Conservation (phyloP, 1,140 invertebrate species). For the Solenopsis invicta region DNA sequence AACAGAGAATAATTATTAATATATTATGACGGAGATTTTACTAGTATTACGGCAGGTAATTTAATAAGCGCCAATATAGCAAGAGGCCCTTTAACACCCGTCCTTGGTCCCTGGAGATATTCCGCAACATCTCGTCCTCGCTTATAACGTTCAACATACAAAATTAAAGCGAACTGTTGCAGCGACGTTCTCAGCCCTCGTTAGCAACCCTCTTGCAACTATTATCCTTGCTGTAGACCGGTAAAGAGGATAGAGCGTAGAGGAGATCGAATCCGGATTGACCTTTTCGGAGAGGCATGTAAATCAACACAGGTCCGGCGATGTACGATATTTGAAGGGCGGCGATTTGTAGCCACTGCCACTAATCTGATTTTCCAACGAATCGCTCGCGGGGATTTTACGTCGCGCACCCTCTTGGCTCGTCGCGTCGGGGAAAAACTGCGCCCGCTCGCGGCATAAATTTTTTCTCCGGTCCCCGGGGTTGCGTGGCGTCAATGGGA, state of each 20-base stretch:
- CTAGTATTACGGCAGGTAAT: conserved; percentile 13
- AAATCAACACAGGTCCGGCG: not conserved
- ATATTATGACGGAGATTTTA: not conserved
- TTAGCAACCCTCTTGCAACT: conserved; percentile 26
- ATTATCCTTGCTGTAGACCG: conserved; percentile 6
- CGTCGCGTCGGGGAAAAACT: conserved; percentile 21
- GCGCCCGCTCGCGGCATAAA: conserved; percentile 3
- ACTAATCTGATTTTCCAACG: conserved; percentile 34
- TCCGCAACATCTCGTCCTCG: conserved; percentile 1
- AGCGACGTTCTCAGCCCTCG: not conserved
- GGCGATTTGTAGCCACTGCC: not conserved
- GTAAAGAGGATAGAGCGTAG: conserved; percentile 9
- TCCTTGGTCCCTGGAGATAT: conserved; percentile 5
- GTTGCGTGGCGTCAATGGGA: conserved; percentile 15
- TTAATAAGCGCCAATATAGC: conserved; percentile 26
- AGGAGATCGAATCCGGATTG: conserved; percentile 11
- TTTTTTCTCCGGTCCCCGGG: not conserved
- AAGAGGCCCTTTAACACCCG: not conserved
- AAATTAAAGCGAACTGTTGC: conserved; percentile 20
- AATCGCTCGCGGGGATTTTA: conserved; percentile 18
- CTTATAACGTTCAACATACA: not conserved
- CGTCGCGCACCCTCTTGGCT: not conserved
- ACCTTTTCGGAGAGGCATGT: not conserved
- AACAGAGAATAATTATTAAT: conserved; percentile 17
- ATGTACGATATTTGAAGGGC: not conserved